A percentile compares a stretch with the other conserved stretches of the same genome.
Conservation (phyloP, 2,888 invertebrate species). For the Caenorhabditis plicata region DNA sequence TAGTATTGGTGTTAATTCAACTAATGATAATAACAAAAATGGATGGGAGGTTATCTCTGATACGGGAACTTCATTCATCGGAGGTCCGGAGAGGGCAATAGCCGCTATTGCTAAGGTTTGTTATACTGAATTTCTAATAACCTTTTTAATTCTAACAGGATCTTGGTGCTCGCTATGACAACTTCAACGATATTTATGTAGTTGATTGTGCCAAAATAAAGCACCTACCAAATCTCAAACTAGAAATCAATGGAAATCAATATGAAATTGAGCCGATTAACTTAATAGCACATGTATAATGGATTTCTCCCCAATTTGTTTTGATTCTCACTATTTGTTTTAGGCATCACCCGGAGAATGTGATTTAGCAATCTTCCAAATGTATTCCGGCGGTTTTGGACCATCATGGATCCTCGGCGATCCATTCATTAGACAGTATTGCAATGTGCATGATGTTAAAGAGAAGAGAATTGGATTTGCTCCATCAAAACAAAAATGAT, state of each 20-base stretch:
- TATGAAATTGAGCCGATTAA: slow-evolving; percentile 25
- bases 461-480: slow-evolving; percentile 37
- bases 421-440: slow-evolving; percentile 48
- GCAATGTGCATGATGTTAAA: slow-evolving; percentile 40
- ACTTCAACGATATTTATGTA: slow-evolving; percentile 12
- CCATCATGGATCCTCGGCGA: slow-evolving; percentile 49
- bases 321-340: neutral
- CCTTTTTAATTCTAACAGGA: slow-evolving; percentile 6
- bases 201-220: slow-evolving; percentile 27
- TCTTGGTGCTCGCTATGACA: slow-evolving; percentile 21
- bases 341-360: slow-evolving; percentile 24
- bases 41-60: slow-evolving; percentile 46
- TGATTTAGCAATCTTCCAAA: slow-evolving; percentile 28
- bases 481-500: slow-evolving; percentile 35
- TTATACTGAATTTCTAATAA: neutral
- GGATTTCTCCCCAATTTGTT: neutral
- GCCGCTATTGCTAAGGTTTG: slow-evolving; percentile 22
- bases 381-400: slow-evolving; percentile 24
- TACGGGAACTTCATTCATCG: slow-evolving; percentile 47
- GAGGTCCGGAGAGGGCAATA: slow-evolving; percentile 31
- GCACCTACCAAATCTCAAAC: slow-evolving; percentile 15
- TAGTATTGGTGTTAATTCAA: slow-evolving; percentile 17
- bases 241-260: slow-evolving; percentile 22
- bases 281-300: slow-evolving; percentile 25
- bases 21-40: slow-evolving; percentile 2